A percentile compares a stretch with the other conserved stretches of the same genome.
phyloP scores from a whole-genome alignment of 2,888 invertebrate species.

The Clitarchus hookeri region DNA sequence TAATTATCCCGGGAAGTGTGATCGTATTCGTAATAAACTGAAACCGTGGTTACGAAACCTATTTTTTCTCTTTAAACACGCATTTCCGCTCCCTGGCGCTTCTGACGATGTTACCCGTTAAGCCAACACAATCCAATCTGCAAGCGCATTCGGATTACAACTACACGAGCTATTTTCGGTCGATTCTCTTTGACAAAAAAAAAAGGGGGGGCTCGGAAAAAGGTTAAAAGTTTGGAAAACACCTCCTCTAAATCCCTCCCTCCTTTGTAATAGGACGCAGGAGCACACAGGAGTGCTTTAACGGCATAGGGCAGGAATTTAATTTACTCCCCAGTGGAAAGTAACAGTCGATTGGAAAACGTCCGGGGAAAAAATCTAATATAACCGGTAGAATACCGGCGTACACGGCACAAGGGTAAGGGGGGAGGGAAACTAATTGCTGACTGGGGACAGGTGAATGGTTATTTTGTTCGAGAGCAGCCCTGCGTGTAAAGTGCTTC shows the following conservation, averaged over 20 bases:
- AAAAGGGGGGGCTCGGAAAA: neutral
- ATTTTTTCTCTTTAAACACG: neutral
- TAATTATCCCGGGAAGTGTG: neutral
- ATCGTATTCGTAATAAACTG: neutral
- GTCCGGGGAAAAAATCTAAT: constrained; percentile 21
- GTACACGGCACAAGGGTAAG: neutral
- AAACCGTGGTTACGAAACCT: neutral
- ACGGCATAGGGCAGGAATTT: constrained; percentile 16
- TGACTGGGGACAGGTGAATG: neutral
- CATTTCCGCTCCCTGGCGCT: neutral
- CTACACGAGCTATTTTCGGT: constrained; percentile 16
- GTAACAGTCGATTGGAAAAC: constrained; percentile 24
- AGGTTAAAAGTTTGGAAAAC: constrained; percentile 24
- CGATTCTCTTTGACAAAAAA: constrained; percentile 18
- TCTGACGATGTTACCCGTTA: neutral
- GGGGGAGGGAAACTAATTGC: neutral
- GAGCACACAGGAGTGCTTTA: neutral
- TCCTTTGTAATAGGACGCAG: constrained; percentile 16
- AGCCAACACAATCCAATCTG: constrained; percentile 22
- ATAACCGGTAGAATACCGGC: neutral
- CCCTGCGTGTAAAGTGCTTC: neutral
- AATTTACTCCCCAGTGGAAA: constrained; percentile 19
- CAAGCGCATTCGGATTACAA: constrained; percentile 17
- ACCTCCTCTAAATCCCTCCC: constrained; percentile 12
- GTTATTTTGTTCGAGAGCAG: neutral